Base-by-base conservation (phyloP, 2,797 vertebrate species). In the Bryconaethiops microstoma region DNA sequence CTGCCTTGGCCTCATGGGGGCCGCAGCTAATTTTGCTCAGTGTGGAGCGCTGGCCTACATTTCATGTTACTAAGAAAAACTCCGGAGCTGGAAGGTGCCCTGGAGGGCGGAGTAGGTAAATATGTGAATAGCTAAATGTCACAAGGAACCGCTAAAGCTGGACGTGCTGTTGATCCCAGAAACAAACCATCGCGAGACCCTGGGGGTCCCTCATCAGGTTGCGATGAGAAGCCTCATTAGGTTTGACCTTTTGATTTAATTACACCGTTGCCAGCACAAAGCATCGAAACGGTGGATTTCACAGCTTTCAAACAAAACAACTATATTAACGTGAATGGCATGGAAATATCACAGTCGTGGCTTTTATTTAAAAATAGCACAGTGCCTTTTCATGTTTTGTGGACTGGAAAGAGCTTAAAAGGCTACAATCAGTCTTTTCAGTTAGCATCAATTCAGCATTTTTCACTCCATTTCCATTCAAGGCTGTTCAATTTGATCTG, bases 191-290 rank as follows among this genome's bases (percentile, higher is more conserved):
- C 7, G 0, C 23, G 42, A 16, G 42, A 39, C 65, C 68, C 72
- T 25, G 19, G 10, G 40, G 40, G 42, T 19, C 48, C 60, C 70
- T 87, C 79, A 62, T 83, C 86, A 73, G 86, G 87, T 88, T 87
- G 80, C 87, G 57, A 52, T 83, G 73, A 81, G 83, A 83, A 85
- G 89, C 89, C 88, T 90, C 89, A 89, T 92, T 92, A 90, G 84
- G 83, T 85, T 74, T 93, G 91, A 92, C 92, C 92, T 94, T 92
- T 92, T 65, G 65, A 57, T 77, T 74, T 74, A 69, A 83, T 83
- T 79, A 72, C 54, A 52, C 52, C 10, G 25, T 60, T 52, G 54
- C 54, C 71, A 40, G 6, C 54, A n/a, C 71, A 74, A 57, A 74
- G 71, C 52, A 8, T 13, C 3, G 35, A 59, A 59, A 74, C 29